Evolutionary conservation across 2,888 invertebrate genomes (phyloP).

Genomic region (Drosophila cognata): DNA sequence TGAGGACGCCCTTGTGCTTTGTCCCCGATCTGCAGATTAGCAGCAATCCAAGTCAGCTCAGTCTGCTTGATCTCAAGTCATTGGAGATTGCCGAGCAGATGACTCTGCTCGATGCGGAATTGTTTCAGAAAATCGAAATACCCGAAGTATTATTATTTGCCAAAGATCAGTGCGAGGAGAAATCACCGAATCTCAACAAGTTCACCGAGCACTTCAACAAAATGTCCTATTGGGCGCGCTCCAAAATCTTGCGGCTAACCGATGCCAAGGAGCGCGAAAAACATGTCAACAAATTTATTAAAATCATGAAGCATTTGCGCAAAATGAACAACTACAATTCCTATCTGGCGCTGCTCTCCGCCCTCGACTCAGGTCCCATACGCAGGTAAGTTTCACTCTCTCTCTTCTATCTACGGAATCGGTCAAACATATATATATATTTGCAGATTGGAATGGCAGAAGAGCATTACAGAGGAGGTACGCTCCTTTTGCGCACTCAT

Average conservation of each 20-base stretch:
- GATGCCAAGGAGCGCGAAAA: constrained; percentile 98
- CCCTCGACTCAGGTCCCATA: constrained; percentile 97
- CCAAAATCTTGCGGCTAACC: constrained; percentile 94
- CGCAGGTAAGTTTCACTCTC: constrained; percentile 74
- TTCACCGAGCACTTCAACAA: constrained; percentile 99
- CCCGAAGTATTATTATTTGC: constrained; percentile 99
- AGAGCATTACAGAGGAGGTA: constrained; percentile 95
- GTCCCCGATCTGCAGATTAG: constrained; percentile 50
- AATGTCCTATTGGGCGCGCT: constrained; percentile 99
- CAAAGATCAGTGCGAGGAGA: constrained; percentile 98
- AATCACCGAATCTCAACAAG: constrained; percentile 97
- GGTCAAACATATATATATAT: background rate
- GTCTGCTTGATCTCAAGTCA: constrained; percentile 96
- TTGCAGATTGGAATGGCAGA: constrained; percentile 96
- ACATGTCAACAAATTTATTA: constrained; percentile 97
- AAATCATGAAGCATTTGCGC: constrained; percentile 98
- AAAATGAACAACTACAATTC: constrained; percentile 99
- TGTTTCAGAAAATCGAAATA: constrained; percentile 98
- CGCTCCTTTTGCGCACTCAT: constrained; percentile 98
- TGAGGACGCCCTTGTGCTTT: constrained; percentile 79
- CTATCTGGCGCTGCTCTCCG: constrained; percentile 97
- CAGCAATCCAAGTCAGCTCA: constrained; percentile 86
- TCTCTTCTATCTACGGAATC: background rate
- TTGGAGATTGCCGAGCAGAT: constrained; percentile 98
- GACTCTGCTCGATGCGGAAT: constrained; percentile 97